Evolutionary conservation across 1,140 invertebrate species (phyloP), one percentile per base, ranked within the genome.

Genomic region (Euura saliciscinereae): DNA sequence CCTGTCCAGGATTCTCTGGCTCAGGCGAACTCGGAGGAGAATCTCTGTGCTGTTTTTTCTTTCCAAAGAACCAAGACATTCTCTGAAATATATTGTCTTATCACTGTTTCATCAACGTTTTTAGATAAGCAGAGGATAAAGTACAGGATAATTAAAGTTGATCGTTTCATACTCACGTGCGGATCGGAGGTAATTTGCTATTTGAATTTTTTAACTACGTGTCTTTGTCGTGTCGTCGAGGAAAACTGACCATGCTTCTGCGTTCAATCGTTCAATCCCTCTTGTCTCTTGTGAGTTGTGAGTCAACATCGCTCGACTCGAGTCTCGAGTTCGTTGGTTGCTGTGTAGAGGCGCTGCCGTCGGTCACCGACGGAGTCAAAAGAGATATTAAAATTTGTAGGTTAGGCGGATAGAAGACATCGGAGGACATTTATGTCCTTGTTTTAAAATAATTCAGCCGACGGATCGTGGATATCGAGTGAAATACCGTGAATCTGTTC

Each of bases 51-150:
- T 83, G 78, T 68, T 88, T 87, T 46, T 87, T 88, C 75, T 81
- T 86, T 3, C 86, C 84, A 77, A 88, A 88, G 5, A 87, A 80
- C 87, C 87, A 88, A 74, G 86, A 86, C 85, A 87, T 87, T 74
- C 75, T 83, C 78, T 81, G 45, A 44, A 78, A 79, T 59, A 5
- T 28, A 28, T 28, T 28, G 28, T 28, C 1, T 28, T 28, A 28
- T 28, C 28, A 1, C 28, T 28, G 28, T 28, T 28, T 28, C 28
- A 28, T 28, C 28, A 28, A 28, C 28, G 28, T 28, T 28, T 28
- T 28, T 28, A 28, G 28, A 28, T 28, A 28, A 28, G 28, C 28
- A 28, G 28, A 28, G 28, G 28, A 28, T 28, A 0, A 28, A 28
- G 28, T 28, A 28, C 28, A 28, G 51, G 13, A 59, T 59, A 59